Percentiles rank a stretch among this genome's conserved stretches.
phyloP scores from a whole-genome alignment of 2,797 vertebrate genomes.

The Miichthys miiuy region DNA sequence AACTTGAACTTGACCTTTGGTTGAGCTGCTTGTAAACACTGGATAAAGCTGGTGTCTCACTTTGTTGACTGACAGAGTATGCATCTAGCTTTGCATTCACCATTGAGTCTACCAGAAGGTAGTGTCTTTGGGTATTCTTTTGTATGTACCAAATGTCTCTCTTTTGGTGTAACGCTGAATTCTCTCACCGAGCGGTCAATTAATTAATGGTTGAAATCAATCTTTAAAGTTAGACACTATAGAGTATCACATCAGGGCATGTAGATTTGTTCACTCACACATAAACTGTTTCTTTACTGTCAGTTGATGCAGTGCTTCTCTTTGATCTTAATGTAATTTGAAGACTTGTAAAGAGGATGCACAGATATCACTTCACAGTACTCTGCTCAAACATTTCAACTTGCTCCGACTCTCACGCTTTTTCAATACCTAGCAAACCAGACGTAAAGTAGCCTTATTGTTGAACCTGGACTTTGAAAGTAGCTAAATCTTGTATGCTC shows the following conservation, averaged over 20 bases:
- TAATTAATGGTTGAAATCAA: neutral
- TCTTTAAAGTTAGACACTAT: neutral
- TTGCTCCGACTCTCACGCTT: too few relatives aligned
- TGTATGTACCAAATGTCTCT: neutral
- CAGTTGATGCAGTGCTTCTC: neutral
- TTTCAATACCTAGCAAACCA: neutral
- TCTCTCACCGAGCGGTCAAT: too few relatives aligned
- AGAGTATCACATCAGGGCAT: neutral
- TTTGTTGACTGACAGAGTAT: neutral
- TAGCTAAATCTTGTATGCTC: neutral
- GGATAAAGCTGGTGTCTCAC: neutral
- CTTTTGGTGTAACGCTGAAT: too few relatives aligned
- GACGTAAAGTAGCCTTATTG: neutral
- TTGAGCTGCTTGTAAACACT: neutral
- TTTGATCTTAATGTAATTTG: neutral
- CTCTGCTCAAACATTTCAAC: slow-evolving; percentile 11
- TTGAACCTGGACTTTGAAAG: neutral
- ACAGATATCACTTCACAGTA: neutral
- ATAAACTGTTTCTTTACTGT: neutral
- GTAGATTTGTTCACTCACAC: neutral
- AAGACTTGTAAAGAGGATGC: neutral
- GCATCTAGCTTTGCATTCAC: neutral
- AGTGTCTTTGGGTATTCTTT: neutral
- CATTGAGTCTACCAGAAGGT: neutral
- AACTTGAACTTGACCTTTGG: neutral